Conservation (phyloP, 2,888 invertebrate genomes). For the Idaea aversata region DNA sequence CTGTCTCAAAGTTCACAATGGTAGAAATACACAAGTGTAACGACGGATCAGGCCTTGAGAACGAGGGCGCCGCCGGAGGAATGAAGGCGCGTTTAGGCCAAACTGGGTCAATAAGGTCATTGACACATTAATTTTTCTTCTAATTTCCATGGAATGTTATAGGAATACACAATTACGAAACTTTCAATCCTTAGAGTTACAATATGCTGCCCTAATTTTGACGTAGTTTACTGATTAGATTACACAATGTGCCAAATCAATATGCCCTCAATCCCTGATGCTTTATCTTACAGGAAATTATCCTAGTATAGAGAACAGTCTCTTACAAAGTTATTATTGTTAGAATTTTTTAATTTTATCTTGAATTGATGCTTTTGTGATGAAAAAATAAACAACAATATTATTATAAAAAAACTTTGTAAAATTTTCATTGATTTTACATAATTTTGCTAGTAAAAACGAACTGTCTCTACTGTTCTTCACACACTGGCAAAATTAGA, state of each 20-base stretch:
- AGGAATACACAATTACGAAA: not conserved
- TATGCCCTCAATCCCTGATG: not conserved
- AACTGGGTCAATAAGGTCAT: not conserved
- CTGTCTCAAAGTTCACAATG: not conserved
- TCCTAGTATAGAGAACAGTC: too few species aligned
- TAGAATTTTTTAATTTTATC: too few species aligned
- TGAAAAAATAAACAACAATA: too few species aligned
- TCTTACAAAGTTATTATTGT: too few species aligned
- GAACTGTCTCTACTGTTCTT: not conserved
- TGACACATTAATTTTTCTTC: not conserved
- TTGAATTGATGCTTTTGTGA: too few species aligned
- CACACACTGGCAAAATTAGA: too few species aligned
- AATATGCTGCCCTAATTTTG: not conserved
- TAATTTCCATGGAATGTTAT: not conserved
- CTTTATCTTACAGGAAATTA: too few species aligned
- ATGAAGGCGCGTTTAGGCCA: not conserved
- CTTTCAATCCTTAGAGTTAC: not conserved
- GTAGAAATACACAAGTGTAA: not conserved
- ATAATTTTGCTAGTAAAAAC: not conserved
- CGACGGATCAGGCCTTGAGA: not conserved
- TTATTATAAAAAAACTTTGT: too few species aligned
- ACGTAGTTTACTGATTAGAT: not conserved
- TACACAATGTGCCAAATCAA: not conserved
- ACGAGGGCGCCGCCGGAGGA: not conserved
- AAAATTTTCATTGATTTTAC: too few species aligned